These are phyloP conservation scores for Sycophila sp. DNA, from an alignment of 1,140 invertebrate species.

Conservation along the genomic window DNA sequence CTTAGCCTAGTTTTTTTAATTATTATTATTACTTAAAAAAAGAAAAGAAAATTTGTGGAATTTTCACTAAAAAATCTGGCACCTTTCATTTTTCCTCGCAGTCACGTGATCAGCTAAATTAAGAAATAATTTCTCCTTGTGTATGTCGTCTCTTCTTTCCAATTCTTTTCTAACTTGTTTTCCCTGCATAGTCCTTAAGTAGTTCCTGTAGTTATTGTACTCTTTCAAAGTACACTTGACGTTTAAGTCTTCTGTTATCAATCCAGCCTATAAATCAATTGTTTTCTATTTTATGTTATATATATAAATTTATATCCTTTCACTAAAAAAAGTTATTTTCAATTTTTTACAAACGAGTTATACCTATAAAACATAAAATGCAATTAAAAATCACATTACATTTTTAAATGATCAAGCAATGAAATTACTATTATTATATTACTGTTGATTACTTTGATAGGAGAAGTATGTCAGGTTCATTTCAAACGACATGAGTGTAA, in stretches of 20 bases:
- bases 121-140: constrained; percentile 4
- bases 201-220: constrained; percentile 59
- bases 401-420: too few relatives aligned
- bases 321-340: not conserved
- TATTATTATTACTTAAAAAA: not conserved
- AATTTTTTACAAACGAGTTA: not conserved
- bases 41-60: not conserved
- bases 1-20: not conserved
- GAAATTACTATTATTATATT: too few relatives aligned
- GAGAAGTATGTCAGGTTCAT: too few relatives aligned
- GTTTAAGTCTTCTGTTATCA: constrained; percentile 53
- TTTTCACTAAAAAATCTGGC: not conserved
- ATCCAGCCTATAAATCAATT: constrained; percentile 43
- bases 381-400: too few relatives aligned
- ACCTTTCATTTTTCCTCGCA: constrained; percentile 9
- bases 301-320: constrained; percentile 40
- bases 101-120: not conserved
- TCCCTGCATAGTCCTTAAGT: constrained; percentile 52
- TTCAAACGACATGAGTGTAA: too few relatives aligned
- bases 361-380: not conserved
- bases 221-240: constrained; percentile 57
- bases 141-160: constrained; percentile 29
- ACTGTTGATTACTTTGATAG: too few relatives aligned
- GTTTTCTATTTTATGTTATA: constrained; percentile 39
- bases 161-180: constrained; percentile 48